phyloP scores from a whole-genome alignment of 2,797 vertebrate species.

The Eospalax fontanierii region DNA sequence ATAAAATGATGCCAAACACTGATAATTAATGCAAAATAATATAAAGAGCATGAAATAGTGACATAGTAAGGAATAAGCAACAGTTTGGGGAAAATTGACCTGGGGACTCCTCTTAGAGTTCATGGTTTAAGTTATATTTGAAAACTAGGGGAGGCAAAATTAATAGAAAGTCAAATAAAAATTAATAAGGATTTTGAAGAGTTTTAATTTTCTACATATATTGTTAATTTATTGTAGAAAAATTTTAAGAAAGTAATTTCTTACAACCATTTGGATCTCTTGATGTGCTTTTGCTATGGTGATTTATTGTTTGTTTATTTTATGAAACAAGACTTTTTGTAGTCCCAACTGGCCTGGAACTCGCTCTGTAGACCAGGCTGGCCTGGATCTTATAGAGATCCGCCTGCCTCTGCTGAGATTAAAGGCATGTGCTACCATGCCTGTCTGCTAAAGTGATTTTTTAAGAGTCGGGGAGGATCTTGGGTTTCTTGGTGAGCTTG shows the following conservation, averaged over 20 bases:
- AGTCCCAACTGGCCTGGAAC: background rate
- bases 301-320: background rate
- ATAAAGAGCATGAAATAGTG: background rate
- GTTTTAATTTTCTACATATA: slow-evolving; percentile 1
- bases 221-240: slow-evolving; percentile 36
- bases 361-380: background rate
- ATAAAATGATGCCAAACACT: background rate
- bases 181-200: background rate
- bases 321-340: background rate
- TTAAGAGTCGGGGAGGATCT: too few relatives aligned
- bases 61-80: background rate
- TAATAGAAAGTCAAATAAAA: slow-evolving; percentile 45
- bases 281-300: background rate
- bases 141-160: background rate
- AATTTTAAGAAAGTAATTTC: background rate
- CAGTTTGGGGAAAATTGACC: background rate
- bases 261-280: background rate
- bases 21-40: background rate
- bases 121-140: slow-evolving; percentile 17
- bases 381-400: slow-evolving; percentile 3
- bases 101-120: background rate
- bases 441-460: background rate
- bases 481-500: background rate
- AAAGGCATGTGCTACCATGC: background rate
- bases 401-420: background rate